Evolutionary conservation across 1,140 invertebrate genomes (phyloP), one percentile per base, ranked within the genome.

Genomic region (Diplogasteroides magnus): DNA sequence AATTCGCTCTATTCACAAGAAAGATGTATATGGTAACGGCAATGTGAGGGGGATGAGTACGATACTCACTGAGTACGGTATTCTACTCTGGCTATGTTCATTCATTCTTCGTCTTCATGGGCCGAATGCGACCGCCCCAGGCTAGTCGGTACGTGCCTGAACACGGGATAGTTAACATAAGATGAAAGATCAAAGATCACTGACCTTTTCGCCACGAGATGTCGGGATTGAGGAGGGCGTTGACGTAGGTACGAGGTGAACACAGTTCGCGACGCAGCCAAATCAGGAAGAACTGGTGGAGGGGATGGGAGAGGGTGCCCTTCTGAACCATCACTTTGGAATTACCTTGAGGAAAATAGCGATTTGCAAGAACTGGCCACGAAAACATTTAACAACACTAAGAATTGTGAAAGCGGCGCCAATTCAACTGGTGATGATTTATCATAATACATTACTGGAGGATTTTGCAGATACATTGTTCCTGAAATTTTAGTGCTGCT

Each of bases 251-350:
- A 80, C 91, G 92, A 2, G 94, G 90, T 61, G 93, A 90, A 66
- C 90, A 90, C 6, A 89, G 86, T 86, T 98, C 96, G 61, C 93
- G 89, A 82, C 96, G 90, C 64, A 95, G 83, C 97, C 97, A 99
- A n/a, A 90, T n/a, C n/a, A n/a, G n/a, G 92, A 59, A 94, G 87
- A 2, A 97, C 88, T 84, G 94, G 98, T 83, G 97, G 91, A 77
- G 93, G 89, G 86, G 96, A 93, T 78, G 90, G 93, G 85, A 98
- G 97, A n/a, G 94, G 74, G 57, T 64, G 31, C 26, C 27, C 74
- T 70, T 37, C 61, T 27, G 57, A 26, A 14, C 64, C 58, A 48
- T 73, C 31, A 81, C 78, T 74, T 72, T 75, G 73, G 70, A 62
- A 59, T n/a, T 26, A 6, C 23, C 25, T 73, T 60, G 66, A 29